Percentiles rank a stretch among this genome's conserved stretches.
Evolutionary conservation across 2,888 invertebrate genomes (phyloP).

Genomic region (Drosophila melanosoma): DNA sequence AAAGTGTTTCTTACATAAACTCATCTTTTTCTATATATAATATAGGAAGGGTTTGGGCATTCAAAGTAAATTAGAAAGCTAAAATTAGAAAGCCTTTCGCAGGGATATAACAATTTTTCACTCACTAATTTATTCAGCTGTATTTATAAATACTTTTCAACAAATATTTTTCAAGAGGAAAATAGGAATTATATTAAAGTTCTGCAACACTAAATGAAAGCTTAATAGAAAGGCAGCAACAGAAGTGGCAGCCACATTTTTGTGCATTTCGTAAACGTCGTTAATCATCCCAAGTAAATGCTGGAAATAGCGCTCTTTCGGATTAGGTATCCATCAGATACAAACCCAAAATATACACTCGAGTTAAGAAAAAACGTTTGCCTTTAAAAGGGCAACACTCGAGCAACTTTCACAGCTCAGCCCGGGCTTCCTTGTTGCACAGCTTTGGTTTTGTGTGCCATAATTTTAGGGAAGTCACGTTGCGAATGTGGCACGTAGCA

Average conservation of each 20-base stretch:
- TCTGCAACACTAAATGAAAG: background rate
- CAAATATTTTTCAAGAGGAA: background rate
- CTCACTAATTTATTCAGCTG: background rate
- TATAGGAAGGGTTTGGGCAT: background rate
- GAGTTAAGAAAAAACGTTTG: background rate
- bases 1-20: background rate
- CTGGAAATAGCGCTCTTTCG: background rate
- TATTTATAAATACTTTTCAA: background rate
- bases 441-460: constrained; percentile 46
- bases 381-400: constrained; percentile 5
- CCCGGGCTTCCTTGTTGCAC: background rate
- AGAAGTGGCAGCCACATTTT: background rate
- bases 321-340: background rate
- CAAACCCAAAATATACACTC: background rate
- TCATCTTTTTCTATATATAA: background rate
- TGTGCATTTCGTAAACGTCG: background rate
- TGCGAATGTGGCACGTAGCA: constrained; percentile 72
- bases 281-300: background rate
- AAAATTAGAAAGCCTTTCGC: background rate
- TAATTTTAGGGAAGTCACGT: constrained; percentile 71
- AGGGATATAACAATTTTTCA: too few relatives aligned
- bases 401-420: constrained; percentile 2
- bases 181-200: too few relatives aligned
- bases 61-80: background rate
- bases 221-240: background rate